phyloP scores from a whole-genome alignment of 1,140 invertebrate species.

The Prorops nasuta region DNA sequence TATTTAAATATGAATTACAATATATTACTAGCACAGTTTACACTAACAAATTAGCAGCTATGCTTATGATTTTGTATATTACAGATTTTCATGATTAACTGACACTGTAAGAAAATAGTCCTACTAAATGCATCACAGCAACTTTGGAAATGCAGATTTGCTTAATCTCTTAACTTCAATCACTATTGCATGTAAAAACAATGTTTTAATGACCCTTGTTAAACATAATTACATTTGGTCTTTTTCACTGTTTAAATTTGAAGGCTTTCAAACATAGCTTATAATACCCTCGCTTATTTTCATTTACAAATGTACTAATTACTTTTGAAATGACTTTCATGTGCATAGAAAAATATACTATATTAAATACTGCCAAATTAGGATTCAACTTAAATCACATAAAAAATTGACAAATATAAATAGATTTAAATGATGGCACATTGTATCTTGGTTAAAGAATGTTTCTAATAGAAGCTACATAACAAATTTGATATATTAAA shows the following conservation, averaged over 20 bases:
- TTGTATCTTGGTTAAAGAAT: too few species aligned
- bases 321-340: not conserved
- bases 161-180: slow-evolving; percentile 26
- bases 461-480: too few species aligned
- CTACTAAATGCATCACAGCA: slow-evolving; percentile 44
- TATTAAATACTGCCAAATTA: not conserved
- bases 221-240: not conserved
- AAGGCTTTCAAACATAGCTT: not conserved
- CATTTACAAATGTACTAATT: not conserved
- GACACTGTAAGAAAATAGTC: slow-evolving; percentile 41
- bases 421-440: too few species aligned
- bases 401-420: too few species aligned
- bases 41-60: slow-evolving; percentile 32
- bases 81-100: slow-evolving; percentile 28
- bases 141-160: slow-evolving; percentile 43
- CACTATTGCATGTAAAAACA: slow-evolving; percentile 25
- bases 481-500: too few species aligned
- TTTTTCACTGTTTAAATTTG: not conserved
- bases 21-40: slow-evolving; percentile 39
- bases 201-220: not conserved
- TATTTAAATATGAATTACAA: slow-evolving; percentile 23
- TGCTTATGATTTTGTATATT: slow-evolving; percentile 21
- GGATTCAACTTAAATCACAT: too few species aligned
- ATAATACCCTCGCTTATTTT: too few species aligned
- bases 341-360: slow-evolving; percentile 2